Base-by-base conservation (phyloP, 2,113 vertebrate genomes). In the Oreocharis arfaki region DNA sequence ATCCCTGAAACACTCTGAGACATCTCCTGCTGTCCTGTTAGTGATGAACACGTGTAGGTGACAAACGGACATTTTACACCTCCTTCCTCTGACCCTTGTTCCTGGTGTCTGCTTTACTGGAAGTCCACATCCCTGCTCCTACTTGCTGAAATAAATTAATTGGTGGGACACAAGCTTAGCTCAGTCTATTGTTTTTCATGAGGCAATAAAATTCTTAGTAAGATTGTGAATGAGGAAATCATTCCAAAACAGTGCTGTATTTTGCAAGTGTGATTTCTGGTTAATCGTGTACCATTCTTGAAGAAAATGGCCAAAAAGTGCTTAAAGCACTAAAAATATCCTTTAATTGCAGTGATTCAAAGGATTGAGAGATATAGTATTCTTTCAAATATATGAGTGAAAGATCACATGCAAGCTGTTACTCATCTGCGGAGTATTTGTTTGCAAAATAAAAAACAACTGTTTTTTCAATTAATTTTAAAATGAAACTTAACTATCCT, bases 71-170 rank as follows among this genome's bases (percentile, higher is more conserved):
- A 1, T 44, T 84, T 89, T 77, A 33, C 49, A 49, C 73, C 94
- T 83, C 84, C 84, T 96, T 93, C 93, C 92, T 95, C 80, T 92
- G 94, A 74, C 93, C 63, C 79, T 74, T 88, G 69, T 59, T 84
- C 57, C 46, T 50, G 75, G 82, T 50, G 16, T n/a, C 59, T 5
- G 20, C 84, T 52, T 84, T 53, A 47, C 57, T 80, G 52, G 69
- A 87, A 87, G 52, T 70, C 85, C 75, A 60, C 61, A 6, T 63
- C 52, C 12, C 9, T 30, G 84, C 33, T 33, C 50, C 26, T 30
- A 1, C 21, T 50, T 15, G 22, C 64, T 55, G 28, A 75, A 50
- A 42, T 61, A 55, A 84, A 74, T 83, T 79, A n/a, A 78, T 57
- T 52, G 39, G 4, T 61, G n/a, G 61, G 59, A 80, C 46, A 47